Conservation (phyloP, 2,113 vertebrate genomes). For the Mellivora capensis region DNA sequence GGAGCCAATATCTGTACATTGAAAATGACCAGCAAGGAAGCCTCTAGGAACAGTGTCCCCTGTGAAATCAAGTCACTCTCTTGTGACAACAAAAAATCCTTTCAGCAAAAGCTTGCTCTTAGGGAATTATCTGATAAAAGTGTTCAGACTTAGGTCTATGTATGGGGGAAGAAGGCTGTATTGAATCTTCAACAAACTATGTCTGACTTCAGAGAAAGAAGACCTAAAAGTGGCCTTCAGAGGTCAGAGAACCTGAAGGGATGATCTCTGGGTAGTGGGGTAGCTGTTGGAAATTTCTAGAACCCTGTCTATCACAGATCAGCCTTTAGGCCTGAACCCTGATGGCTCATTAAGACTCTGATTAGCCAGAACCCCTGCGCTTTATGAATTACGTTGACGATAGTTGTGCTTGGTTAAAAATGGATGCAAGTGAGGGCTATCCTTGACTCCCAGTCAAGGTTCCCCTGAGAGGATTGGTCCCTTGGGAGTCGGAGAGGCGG, state of each 20-base stretch:
- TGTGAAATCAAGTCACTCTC: background rate
- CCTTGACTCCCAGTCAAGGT: background rate
- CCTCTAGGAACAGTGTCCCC: background rate
- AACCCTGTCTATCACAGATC: background rate
- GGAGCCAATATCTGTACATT: background rate
- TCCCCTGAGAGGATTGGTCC: background rate
- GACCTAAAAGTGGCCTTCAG: background rate
- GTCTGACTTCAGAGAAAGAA: background rate
- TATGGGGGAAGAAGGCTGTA: background rate
- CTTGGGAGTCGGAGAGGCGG: background rate
- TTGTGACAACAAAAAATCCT: background rate
- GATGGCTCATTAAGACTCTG: background rate
- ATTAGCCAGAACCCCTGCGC: background rate
- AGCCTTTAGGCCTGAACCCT: background rate
- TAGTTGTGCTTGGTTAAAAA: background rate
- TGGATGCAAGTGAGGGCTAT: background rate
- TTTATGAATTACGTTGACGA: background rate
- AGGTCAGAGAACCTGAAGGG: background rate
- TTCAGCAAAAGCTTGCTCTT: background rate
- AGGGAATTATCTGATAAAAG: background rate
- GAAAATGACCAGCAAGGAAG: background rate
- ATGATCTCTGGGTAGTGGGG: background rate
- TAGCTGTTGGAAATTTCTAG: background rate
- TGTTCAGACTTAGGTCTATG: background rate
- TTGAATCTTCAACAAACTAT: conserved; percentile 16